These are phyloP conservation scores for Philopedon plagiatum DNA, from an alignment of 2,888 invertebrate species.

Conservation along the genomic window DNA sequence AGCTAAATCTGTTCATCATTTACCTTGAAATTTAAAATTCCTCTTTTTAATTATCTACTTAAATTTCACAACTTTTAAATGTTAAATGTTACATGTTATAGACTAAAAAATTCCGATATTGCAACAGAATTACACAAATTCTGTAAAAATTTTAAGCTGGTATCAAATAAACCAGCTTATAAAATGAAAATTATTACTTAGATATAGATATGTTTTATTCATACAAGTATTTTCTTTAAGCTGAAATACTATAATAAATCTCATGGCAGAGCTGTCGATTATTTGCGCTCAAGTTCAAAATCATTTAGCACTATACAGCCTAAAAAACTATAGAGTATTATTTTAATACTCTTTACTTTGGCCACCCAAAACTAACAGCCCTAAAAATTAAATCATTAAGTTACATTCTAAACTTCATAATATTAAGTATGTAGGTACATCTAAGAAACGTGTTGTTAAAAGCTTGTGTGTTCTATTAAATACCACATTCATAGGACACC, in stretches of 20 bases:
- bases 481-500: constrained; percentile 8
- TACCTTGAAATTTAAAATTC: constrained; percentile 37
- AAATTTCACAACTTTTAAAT: constrained; percentile 28
- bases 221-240: too few relatives aligned
- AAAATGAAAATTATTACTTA: background rate
- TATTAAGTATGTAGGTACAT: too few relatives aligned
- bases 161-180: background rate
- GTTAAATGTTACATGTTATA: constrained; percentile 20
- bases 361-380: too few relatives aligned
- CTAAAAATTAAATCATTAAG: too few relatives aligned
- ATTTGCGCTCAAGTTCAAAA: too few relatives aligned
- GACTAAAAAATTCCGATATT: background rate
- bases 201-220: too few relatives aligned
- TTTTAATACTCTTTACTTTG: too few relatives aligned
- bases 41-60: constrained; percentile 7
- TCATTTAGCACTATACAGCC: too few relatives aligned
- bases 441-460: background rate
- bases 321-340: too few relatives aligned
- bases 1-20: constrained; percentile 23
- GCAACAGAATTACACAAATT: background rate
- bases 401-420: too few relatives aligned
- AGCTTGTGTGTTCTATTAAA: background rate
- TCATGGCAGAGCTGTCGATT: too few relatives aligned
- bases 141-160: background rate
- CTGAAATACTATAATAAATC: too few relatives aligned